Base-by-base conservation (phyloP, 2,797 vertebrate species). In the Sebastes hubbsi region DNA sequence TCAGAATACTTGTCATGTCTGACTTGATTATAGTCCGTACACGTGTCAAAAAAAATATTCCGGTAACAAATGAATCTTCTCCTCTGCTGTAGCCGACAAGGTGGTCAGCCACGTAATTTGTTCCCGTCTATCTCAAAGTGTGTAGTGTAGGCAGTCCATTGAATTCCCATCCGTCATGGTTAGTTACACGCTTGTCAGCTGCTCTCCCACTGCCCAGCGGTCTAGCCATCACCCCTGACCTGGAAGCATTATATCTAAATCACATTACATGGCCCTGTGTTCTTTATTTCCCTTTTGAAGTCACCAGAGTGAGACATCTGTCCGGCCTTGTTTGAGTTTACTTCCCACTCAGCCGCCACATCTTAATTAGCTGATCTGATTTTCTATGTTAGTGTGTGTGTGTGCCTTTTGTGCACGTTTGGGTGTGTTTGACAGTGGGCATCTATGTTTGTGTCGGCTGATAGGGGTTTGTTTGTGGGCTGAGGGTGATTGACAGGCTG, bases 161-260 rank as follows among this genome's bases (percentile, higher is more conserved):
- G 93, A 95, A 95, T 94, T 92, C 88, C 88, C 94, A 95, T 96
- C 94, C 93, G 94, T 96, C 95, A 96, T 94, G 95, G 93, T 96
- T 96, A 94, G 95, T 95, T 96, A 95, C 93, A 94, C 91, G 94
- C 92, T 85, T 96, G 95, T 96, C 95, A 95, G 94, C 94, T 94
- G 94, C 91, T 95, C 93, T 93, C 85, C 89, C 89, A 83, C 92
- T 93, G 93, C 92, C 95, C 93, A 90, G 94, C 92, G 29, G 93
- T 92, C 85, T 85, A 90, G 90, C 87, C 83, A 85, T 95, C 93
- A 96, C 95, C 95, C 92, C 90, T 96, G 95, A 95, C 95, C 95
- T 95, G 93, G 90, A 95, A 92, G 94, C 93, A 95, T 95, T 96
- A 94, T 94, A 92, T 95, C 93, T 93, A 95, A 96, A 96, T 95